phyloP scores from a whole-genome alignment of 37 sponge, comb jelly and placozoan species.

The Geodia barretti region DNA sequence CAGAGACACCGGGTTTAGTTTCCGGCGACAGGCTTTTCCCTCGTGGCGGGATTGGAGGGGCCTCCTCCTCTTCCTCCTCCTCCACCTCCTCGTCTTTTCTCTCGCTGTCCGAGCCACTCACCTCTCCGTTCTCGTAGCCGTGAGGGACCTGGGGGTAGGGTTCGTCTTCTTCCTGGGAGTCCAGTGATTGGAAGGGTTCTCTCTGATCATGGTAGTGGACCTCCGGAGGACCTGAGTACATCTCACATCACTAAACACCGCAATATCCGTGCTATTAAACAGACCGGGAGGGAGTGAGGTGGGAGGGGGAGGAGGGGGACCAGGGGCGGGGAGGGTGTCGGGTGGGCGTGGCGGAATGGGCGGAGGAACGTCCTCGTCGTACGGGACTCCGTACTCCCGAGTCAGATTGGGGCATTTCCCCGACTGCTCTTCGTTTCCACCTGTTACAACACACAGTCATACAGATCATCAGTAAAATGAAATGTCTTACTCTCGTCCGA shows the following conservation, averaged over 20 bases:
- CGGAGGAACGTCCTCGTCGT: constrained; percentile 55
- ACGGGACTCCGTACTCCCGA: constrained; percentile 16
- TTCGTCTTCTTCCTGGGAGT: neutral
- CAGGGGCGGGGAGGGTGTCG: constrained; percentile 23
- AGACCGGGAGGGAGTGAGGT: constrained; percentile 25
- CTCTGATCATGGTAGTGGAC: neutral
- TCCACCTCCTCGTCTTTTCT: neutral
- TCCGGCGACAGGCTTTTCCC: constrained; percentile 23
- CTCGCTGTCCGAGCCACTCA: neutral
- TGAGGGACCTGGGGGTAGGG: neutral
- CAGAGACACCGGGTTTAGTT: neutral
- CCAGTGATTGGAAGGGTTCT: neutral
- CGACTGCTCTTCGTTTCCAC: constrained; percentile 31
- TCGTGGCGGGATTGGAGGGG: constrained; percentile 46
- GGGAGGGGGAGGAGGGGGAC: constrained; percentile 44
- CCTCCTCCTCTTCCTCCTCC: neutral
- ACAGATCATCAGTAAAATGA: too few relatives aligned
- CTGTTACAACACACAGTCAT: too few relatives aligned
- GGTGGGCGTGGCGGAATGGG: constrained; percentile 73
- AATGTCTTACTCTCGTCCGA: constrained; percentile 1
- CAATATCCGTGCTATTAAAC: neutral
- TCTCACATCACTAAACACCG: neutral
- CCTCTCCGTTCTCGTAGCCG: neutral
- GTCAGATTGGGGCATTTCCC: constrained; percentile 47
- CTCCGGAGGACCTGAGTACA: neutral